These are phyloP conservation scores for Epicampocera succincta DNA, from an alignment of 2,888 invertebrate species.

Conservation along the genomic window DNA sequence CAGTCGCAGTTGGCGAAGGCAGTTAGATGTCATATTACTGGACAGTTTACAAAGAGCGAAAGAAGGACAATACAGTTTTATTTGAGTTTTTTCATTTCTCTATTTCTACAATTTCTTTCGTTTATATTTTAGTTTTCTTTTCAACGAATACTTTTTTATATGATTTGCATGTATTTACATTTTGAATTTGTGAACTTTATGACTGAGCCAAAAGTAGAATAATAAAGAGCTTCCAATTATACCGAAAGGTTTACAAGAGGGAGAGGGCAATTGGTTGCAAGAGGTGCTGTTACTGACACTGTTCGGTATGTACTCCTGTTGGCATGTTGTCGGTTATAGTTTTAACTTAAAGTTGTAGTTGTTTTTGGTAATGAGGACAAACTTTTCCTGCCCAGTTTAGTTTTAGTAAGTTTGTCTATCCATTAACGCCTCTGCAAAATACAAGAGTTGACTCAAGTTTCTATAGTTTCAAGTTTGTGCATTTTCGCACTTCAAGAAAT, in stretches of 20 bases:
- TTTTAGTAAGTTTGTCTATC: constrained; percentile 70
- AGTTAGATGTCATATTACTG: constrained; percentile 67
- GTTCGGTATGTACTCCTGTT: constrained; percentile 28
- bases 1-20: constrained; percentile 65
- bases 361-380: constrained; percentile 64
- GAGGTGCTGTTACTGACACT: constrained; percentile 50
- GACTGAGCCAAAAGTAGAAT: constrained; percentile 54
- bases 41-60: constrained; percentile 62
- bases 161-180: constrained; percentile 57
- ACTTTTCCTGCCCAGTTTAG: constrained; percentile 63
- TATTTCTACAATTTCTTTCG: constrained; percentile 22
- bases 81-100: constrained; percentile 11
- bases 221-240: constrained; percentile 36
- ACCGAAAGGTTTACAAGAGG: not conserved
- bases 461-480: constrained; percentile 67
- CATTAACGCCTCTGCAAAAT: constrained; percentile 68
- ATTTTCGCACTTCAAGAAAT: constrained; percentile 68
- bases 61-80: constrained; percentile 64
- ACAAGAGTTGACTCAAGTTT: constrained; percentile 61
- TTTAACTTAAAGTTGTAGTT: constrained; percentile 31
- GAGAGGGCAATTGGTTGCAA: constrained; percentile 18
- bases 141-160: not conserved
- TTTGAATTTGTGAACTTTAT: constrained; percentile 61
- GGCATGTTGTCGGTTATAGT: constrained; percentile 30
- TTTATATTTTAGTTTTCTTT: constrained; percentile 38